These are phyloP conservation scores for Myiotriccus ornatus DNA, from an alignment of 2,797 vertebrate species.

Conservation along the genomic window DNA sequence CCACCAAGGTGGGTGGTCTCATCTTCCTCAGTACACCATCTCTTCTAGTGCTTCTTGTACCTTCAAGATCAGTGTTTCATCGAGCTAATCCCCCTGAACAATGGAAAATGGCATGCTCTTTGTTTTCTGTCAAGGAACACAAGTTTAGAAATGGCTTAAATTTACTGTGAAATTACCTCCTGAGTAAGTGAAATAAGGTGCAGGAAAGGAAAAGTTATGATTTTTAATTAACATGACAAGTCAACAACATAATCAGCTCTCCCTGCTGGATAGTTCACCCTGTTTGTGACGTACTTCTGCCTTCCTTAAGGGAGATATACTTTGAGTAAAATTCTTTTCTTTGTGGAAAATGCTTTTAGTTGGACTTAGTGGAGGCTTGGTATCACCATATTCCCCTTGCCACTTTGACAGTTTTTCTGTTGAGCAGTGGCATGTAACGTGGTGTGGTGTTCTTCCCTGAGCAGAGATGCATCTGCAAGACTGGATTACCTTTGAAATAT, in stretches of 20 bases:
- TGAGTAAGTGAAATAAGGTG: neutral
- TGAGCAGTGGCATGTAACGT: neutral
- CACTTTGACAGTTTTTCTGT: neutral
- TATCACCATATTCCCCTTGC: neutral
- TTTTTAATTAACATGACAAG: neutral
- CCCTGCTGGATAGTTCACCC: neutral
- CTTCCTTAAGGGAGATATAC: neutral
- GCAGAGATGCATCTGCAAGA: neutral
- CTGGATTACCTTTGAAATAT: neutral
- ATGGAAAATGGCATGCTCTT: neutral
- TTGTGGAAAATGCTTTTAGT: neutral
- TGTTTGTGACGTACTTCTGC: neutral
- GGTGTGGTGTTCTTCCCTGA: neutral
- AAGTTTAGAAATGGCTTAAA: neutral
- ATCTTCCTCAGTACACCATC: neutral
- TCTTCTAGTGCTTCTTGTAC: neutral
- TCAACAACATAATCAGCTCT: neutral
- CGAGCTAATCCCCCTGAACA: neutral
- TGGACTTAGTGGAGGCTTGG: neutral
- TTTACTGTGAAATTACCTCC: neutral
- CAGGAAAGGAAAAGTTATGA: neutral
- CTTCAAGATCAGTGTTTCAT: neutral
- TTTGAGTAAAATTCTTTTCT: neutral
- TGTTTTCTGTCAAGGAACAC: neutral
- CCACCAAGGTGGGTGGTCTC: neutral